phyloP scores from a whole-genome alignment of 2,113 vertebrate species.

The Semicossyphus pulcher region DNA sequence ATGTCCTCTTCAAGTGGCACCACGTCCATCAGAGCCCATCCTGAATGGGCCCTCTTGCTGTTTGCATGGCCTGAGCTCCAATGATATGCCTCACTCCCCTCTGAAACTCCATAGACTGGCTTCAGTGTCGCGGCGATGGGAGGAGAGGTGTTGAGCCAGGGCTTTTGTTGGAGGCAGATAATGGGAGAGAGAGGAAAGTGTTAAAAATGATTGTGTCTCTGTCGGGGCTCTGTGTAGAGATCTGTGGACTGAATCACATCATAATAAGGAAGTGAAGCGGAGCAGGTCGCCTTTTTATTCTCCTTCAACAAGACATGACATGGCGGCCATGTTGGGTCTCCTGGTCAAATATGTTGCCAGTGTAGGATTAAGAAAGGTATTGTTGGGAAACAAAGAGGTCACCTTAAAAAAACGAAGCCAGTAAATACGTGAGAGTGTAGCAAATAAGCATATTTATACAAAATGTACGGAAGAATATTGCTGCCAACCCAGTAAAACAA shows the following conservation, averaged over 20 bases:
- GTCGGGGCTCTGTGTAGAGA: conserved; percentile 80
- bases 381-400: conserved; percentile 59
- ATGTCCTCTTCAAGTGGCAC: conserved; percentile 90
- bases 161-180: conserved; percentile 78
- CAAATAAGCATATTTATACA: background rate
- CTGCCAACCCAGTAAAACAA: background rate
- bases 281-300: conserved; percentile 74
- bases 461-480: background rate
- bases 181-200: conserved; percentile 79
- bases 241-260: conserved; percentile 84
- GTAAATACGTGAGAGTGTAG: background rate
- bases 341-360: conserved; percentile 72
- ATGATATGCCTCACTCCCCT: conserved; percentile 87
- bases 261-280: conserved; percentile 84
- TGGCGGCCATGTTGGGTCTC: conserved; percentile 72
- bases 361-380: conserved; percentile 62
- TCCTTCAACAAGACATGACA: conserved; percentile 75
- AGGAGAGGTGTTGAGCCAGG: conserved; percentile 78
- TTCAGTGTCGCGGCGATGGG: conserved; percentile 76
- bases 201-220: conserved; percentile 84
- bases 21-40: conserved; percentile 83
- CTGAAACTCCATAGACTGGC: conserved; percentile 83
- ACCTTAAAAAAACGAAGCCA: conserved; percentile 38
- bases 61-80: conserved; percentile 84
- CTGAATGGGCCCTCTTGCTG: conserved; percentile 86